Evolutionary conservation across 2,888 invertebrate genomes (phyloP).

Genomic region (Asteroscopus sphinx): DNA sequence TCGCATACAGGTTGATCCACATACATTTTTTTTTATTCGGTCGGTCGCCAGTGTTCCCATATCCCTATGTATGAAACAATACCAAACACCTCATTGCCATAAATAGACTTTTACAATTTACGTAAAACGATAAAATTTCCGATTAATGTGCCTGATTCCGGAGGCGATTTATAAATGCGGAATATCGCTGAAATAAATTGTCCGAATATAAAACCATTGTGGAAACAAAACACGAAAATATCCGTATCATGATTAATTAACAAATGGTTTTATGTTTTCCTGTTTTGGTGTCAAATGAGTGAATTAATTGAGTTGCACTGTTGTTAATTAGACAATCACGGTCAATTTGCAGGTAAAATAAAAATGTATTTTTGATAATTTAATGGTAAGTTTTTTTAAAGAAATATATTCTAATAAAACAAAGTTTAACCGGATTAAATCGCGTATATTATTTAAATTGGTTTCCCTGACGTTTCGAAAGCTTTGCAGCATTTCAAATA

Average conservation of each 20-base stretch:
- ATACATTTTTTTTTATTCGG: too few relatives aligned
- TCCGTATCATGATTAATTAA: conserved; percentile 48
- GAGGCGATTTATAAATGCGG: conserved; percentile 41
- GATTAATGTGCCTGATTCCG: conserved; percentile 39
- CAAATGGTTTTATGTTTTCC: conserved; percentile 42
- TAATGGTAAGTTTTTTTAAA: too few relatives aligned
- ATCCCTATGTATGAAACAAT: too few relatives aligned
- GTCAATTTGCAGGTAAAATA: not conserved
- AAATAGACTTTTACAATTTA: conserved; percentile 13
- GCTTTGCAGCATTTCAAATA: too few relatives aligned
- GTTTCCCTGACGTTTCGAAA: too few relatives aligned
- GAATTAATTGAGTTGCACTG: conserved; percentile 32
- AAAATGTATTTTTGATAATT: too few relatives aligned
- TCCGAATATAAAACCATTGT: conserved; percentile 46
- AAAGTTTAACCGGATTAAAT: too few relatives aligned
- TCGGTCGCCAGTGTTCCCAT: too few relatives aligned
- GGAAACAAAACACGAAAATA: conserved; percentile 42
- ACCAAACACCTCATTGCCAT: not conserved
- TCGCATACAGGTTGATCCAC: too few relatives aligned
- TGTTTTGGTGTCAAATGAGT: conserved; percentile 19
- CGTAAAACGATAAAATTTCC: conserved; percentile 47
- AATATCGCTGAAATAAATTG: conserved; percentile 40
- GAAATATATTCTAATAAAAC: too few relatives aligned
- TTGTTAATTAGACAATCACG: conserved; percentile 15
- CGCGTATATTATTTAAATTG: too few relatives aligned